These are phyloP conservation scores for Drosophila formosana DNA, from an alignment of 2,888 invertebrate genomes.

Conservation along the genomic window DNA sequence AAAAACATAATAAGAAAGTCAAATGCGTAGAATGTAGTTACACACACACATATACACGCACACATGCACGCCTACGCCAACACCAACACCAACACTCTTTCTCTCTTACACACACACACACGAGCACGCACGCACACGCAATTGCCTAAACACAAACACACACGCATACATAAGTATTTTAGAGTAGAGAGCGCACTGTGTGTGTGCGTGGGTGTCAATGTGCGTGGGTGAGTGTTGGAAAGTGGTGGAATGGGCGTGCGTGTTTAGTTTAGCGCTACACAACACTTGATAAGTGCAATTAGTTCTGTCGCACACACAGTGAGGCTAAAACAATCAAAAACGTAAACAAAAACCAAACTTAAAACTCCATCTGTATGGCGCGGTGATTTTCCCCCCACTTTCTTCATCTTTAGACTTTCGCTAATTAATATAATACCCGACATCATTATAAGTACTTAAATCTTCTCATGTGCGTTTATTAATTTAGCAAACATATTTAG, in stretches of 20 bases:
- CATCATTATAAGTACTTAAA: conserved; percentile 40
- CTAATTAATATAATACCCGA: conserved; percentile 36
- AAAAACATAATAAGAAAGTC: conserved; percentile 62
- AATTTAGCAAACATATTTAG: conserved; percentile 20
- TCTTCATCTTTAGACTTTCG: conserved; percentile 35
- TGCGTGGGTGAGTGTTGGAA: background rate
- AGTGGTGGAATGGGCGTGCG: conserved; percentile 1
- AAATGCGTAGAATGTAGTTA: conserved; percentile 65
- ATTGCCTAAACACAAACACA: conserved; percentile 18
- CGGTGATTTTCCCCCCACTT: conserved; percentile 20
- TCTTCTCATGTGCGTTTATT: conserved; percentile 45
- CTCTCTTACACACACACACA: conserved; percentile 25
- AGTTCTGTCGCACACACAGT: conserved; percentile 29
- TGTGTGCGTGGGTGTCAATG: conserved; percentile 4
- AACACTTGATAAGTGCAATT: conserved; percentile 47
- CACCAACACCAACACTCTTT: conserved; percentile 28
- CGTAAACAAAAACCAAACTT: conserved; percentile 4
- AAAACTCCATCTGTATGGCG: conserved; percentile 34
- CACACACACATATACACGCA: conserved; percentile 39
- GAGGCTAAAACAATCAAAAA: conserved; percentile 34
- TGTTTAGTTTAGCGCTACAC: conserved; percentile 33
- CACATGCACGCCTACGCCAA: conserved; percentile 43
- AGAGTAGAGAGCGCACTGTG: conserved; percentile 13
- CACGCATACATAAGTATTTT: conserved; percentile 13
- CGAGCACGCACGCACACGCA: conserved; percentile 14